A percentile compares a stretch with the other conserved stretches of the same genome.
These are phyloP conservation scores for Copidosoma aretas DNA, from an alignment of 2,888 invertebrate species.

Conservation along the genomic window DNA sequence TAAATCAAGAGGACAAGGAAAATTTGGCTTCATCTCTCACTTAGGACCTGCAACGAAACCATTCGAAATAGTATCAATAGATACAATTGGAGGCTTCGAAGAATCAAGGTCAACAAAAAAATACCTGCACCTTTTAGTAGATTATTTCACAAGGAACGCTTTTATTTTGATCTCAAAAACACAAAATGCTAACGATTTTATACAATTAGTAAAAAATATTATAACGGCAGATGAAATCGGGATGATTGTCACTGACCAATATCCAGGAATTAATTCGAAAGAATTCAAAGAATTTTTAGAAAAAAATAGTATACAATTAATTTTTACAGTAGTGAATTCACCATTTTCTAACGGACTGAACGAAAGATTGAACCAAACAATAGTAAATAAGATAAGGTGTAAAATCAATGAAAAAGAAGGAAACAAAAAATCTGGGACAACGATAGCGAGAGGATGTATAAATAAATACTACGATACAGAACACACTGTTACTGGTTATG, in stretches of 20 bases:
- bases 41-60: conserved; percentile 38
- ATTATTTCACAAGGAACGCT: conserved; percentile 35
- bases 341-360: conserved; percentile 17
- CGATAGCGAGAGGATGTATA: conserved; percentile 36
- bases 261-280: conserved; percentile 36
- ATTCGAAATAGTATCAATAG: conserved; percentile 44
- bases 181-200: conserved; percentile 29
- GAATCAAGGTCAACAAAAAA: conserved; percentile 38
- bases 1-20: conserved; percentile 13
- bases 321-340: conserved; percentile 18
- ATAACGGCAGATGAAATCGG: conserved; percentile 21
- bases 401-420: conserved; percentile 34
- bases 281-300: conserved; percentile 32
- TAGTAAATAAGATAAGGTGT: conserved; percentile 39
- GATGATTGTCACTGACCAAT: conserved; percentile 32
- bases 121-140: conserved; percentile 37
- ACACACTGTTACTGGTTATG: conserved; percentile 47
- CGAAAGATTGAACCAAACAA: conserved; percentile 31
- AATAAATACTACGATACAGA: conserved; percentile 49
- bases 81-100: conserved; percentile 44
- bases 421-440: conserved; percentile 32
- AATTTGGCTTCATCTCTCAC: conserved; percentile 42
- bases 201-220: conserved; percentile 27
- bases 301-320: conserved; percentile 15
- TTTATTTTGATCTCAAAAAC: conserved; percentile 34